A percentile compares a stretch with the other conserved stretches of the same genome.
Evolutionary conservation across 2,888 invertebrate species (phyloP).

Genomic region (Coecobrya sp.): DNA sequence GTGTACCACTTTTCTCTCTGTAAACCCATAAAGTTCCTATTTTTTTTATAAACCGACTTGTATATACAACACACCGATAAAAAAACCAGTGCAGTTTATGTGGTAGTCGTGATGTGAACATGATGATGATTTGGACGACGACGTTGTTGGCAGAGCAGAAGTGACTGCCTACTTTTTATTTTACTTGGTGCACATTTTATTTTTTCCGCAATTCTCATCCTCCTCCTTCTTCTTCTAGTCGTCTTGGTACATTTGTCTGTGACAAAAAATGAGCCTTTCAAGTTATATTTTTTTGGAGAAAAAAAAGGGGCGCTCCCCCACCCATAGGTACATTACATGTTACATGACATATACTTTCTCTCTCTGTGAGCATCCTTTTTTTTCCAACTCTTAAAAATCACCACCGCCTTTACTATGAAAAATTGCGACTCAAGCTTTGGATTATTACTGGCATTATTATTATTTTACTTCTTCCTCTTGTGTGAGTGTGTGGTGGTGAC

Average conservation of each 20-base stretch:
- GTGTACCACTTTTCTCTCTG: too few species aligned
- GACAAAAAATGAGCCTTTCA: slow-evolving; percentile 49
- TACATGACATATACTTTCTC: neutral
- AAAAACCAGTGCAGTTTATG: neutral
- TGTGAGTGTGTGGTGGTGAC: neutral
- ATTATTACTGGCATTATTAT: neutral
- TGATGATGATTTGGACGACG: neutral
- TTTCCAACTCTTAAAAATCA: neutral
- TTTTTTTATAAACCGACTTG: neutral
- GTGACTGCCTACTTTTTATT: slow-evolving; percentile 20
- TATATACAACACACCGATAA: neutral
- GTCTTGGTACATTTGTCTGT: slow-evolving; percentile 71
- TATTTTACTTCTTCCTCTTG: neutral
- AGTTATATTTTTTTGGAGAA: neutral
- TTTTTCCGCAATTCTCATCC: neutral
- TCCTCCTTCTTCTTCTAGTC: neutral
- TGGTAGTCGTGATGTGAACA: neutral
- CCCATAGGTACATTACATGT: too few species aligned
- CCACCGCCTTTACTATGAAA: slow-evolving; percentile 32
- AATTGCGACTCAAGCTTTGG: neutral
- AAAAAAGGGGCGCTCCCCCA: neutral
- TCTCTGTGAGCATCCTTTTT: neutral
- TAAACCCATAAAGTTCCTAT: too few species aligned
- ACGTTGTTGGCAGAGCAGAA: neutral
- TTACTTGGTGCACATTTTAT: slow-evolving; percentile 16